A percentile compares a stretch with the other conserved stretches of the same genome.
phyloP scores from a whole-genome alignment of 64 coral and sea anemone species.

The Montipora sp. region DNA sequence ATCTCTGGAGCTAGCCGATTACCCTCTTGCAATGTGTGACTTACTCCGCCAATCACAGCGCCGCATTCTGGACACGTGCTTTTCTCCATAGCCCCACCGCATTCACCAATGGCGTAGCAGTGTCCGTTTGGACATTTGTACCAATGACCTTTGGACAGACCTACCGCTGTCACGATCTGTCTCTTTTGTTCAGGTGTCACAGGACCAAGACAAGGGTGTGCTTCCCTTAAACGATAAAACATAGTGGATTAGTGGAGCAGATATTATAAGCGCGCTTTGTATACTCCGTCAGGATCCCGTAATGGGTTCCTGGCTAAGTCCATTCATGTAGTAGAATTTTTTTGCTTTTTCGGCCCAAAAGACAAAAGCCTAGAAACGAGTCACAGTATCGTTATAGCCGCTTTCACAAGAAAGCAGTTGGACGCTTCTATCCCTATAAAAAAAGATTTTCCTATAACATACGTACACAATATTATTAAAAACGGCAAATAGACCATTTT shows the following conservation, averaged over 20 bases:
- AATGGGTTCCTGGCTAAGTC: background rate
- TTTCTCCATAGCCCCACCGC: constrained; percentile 85
- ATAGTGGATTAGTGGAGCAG: too few species aligned
- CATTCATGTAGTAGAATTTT: too few species aligned
- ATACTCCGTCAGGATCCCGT: too few species aligned
- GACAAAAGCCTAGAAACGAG: too few species aligned
- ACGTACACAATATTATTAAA: too few species aligned
- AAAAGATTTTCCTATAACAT: too few species aligned
- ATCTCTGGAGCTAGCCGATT: constrained; percentile 86
- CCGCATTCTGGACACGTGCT: constrained; percentile 79
- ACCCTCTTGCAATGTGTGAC: constrained; percentile 64
- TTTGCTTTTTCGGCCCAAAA: background rate
- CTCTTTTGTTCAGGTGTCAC: constrained; percentile 68
- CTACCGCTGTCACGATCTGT: constrained; percentile 77
- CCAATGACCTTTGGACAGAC: constrained; percentile 83
- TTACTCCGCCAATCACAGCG: constrained; percentile 74
- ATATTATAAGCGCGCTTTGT: too few species aligned
- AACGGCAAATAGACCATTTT: too few species aligned
- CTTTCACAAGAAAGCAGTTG: too few species aligned
- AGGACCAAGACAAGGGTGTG: background rate
- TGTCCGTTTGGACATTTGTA: constrained; percentile 86
- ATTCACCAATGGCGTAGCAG: constrained; percentile 84
- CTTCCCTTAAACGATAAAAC: background rate
- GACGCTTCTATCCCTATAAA: too few species aligned
- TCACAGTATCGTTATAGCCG: too few species aligned